Evolutionary conservation across 64 coral and sea anemone genomes (phyloP), one percentile per base, ranked within the genome.

Genomic region (Montipora capricornis): DNA sequence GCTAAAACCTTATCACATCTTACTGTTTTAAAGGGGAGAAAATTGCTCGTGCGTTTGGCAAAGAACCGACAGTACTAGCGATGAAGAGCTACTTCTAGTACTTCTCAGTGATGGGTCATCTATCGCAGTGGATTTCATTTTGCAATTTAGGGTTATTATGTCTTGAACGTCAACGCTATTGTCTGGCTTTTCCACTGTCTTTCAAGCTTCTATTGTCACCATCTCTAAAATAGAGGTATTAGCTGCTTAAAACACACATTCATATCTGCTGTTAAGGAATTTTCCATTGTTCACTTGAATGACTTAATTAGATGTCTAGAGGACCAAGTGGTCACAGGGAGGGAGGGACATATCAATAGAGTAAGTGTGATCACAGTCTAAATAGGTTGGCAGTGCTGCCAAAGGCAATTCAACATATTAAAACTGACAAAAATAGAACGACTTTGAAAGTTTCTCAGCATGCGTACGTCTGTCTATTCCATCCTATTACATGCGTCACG

Each of bases 231-330:
- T 26, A 15, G 26, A 81, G n/a, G 62, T 62, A 85, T 85, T 85
- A 70, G 37, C 81, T 48, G 12, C 4, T 84, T 29, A 46, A 47
- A 14, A 15, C 8, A n/a, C 44, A 20, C 82, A 71, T 11, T 49
- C 61, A 49, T 68, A 69, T 69, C 82, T 70, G 82, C 64, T 71
- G 64, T 85, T 49, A 85, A 85, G 82, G 62, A 85, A 85, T 85
- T 71, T 85, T 70, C 82, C 46, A 49, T 85, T 85, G 82, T 85
- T 5, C 20, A 13, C 5, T 7, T 85, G 16, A 85, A 85, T 85
- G 47, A 71, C 62, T 62, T 85, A 85, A 85, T 85, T 85, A 85
- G 61, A 13, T 44, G 17, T 69, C 68, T 44, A 85, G 64, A 70
- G 19, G 47, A 49, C 15, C 37, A 71, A 67, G 3, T 85, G 64